Evolutionary conservation across 2,888 invertebrate species (phyloP), one percentile per base, ranked within the genome.

Genomic region (Gandaritis pyraliata): DNA sequence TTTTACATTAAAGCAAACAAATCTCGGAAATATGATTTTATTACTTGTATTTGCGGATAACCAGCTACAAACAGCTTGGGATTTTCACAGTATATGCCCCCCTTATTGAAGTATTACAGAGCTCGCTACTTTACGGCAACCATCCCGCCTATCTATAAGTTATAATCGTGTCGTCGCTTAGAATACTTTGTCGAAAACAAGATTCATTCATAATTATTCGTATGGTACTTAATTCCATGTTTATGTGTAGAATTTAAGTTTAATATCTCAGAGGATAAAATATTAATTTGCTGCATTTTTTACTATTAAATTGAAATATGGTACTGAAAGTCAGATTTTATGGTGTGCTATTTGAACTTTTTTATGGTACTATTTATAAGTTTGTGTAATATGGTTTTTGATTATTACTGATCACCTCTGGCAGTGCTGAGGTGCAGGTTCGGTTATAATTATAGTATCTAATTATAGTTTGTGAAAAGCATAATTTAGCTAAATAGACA

Each of bases 111-210:
- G 2, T 43, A 15, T 16, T 38, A 12, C 2, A 38, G n/a, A 18
- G 18, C 16, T 45, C 10, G 3, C 10, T 12, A 47, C 46, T 47
- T 11, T 12, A 46, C n/a, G n/a, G 23, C 23, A n/a, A 46, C 41
- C 41, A 43, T 41, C 41, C 51, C 29, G 51, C 51, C 23, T 53
- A 15, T 53, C 13, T 53, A 11, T 53, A 53, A 53, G 45, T 45
- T 45, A 45, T 30, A 10, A 43, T 52, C 41, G 52, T 41, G 43
- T 52, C 30, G 52, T 52, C 41, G 52, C 30, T 3, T 43, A 8
- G 13, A n/a, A n/a, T n/a, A n/a, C n/a, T 51, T 11, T 12, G 1
- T 43, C 16, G 16, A 16, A n/a, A 11, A 4, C 3, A 11, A 10
- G 33, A 11, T 10, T n/a, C 10, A 11, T 43, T 2, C 43, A 43